These are phyloP conservation scores for Platygyra sinensis DNA, from an alignment of 64 coral and sea anemone species.

Conservation along the genomic window DNA sequence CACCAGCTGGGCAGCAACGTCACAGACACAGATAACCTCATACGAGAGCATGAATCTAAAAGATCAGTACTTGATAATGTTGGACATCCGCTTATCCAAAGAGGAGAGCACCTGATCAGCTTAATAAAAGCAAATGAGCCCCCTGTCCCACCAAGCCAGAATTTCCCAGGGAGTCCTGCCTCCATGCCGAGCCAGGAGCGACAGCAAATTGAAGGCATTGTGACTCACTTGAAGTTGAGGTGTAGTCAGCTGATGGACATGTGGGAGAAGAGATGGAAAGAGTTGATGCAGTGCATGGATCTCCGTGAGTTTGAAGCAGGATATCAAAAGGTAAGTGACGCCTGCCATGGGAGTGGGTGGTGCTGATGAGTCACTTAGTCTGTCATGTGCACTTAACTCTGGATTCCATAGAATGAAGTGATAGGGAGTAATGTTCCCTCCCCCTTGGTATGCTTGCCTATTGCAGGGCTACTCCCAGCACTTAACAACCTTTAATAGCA, in stretches of 20 bases:
- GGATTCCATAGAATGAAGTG: too few relatives aligned
- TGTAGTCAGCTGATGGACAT: conserved; percentile 67
- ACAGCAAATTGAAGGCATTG: conserved; percentile 45
- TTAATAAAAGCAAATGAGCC: conserved; percentile 72
- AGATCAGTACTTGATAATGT: conserved; percentile 52
- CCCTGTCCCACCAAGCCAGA: conserved; percentile 52
- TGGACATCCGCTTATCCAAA: conserved; percentile 60
- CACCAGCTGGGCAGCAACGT: conserved; percentile 55
- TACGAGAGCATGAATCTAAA: conserved; percentile 64
- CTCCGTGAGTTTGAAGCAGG: conserved; percentile 84
- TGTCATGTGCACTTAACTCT: too few relatives aligned
- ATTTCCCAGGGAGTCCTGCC: conserved; percentile 21
- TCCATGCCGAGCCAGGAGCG: conserved; percentile 74
- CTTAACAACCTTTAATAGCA: too few relatives aligned
- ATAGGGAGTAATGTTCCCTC: too few relatives aligned
- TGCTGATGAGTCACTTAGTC: too few relatives aligned
- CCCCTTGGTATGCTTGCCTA: too few relatives aligned
- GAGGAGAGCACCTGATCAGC: conserved; percentile 55
- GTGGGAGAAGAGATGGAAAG: conserved; percentile 81
- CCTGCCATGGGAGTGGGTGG: not conserved
- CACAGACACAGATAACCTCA: conserved; percentile 55
- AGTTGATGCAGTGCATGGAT: conserved; percentile 83
- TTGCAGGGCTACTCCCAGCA: too few relatives aligned
- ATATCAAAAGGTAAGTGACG: conserved; percentile 68
- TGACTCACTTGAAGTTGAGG: conserved; percentile 50